Base-by-base conservation (phyloP, 2,113 vertebrate species). In the Montifringilla adamsi region DNA sequence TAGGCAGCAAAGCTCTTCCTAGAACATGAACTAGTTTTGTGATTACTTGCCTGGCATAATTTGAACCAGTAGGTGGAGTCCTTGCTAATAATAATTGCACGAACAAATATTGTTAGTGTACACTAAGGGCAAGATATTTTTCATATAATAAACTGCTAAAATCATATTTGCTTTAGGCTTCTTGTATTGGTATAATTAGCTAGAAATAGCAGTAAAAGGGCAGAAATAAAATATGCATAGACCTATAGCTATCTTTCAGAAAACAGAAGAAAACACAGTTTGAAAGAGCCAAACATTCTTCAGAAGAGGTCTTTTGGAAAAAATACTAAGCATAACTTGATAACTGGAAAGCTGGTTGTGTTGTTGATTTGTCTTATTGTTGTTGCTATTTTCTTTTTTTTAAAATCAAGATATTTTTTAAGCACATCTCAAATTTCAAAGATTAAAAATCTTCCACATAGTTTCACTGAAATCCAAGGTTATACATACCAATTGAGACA, bases 41-140 rank as follows among this genome's bases (percentile, higher is more conserved):
- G 8, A 90, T 69, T 75, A 77, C 97, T 97, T 98, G 98, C 87
- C 97, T 97, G 96, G 80, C 76, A 88, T 89, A 93, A 84, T 87
- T 91, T 94, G 74, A 97, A 96, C 98, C 98, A 98, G 98, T 98
- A 99, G 98, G 98, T 98, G 98, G 98, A 98, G 98, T 97, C 96
- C 98, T 99, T 99, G 98, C 96, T 98, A 98, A 98, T 98, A 97
- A 96, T 98, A 98, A 98, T 97, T 97, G 96, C 95, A 93, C 82
- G 93, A 85, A 94, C 66, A 94, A 89, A 95, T 96, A 93, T 96
- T 96, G 92, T 96, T 97, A 97, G 97, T 87, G 96, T 91, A 95
- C 56, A 83, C 62, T 94, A 96, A 97, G 90, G 79, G 89, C 74
- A 97, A 97, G 94, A 92, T 66, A 97, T 94, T 98, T 98, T 97